Percentiles rank a stretch among this genome's conserved stretches.
These are phyloP conservation scores for Acanthiza pusilla DNA, from an alignment of 2,797 vertebrate species.

Conservation along the genomic window DNA sequence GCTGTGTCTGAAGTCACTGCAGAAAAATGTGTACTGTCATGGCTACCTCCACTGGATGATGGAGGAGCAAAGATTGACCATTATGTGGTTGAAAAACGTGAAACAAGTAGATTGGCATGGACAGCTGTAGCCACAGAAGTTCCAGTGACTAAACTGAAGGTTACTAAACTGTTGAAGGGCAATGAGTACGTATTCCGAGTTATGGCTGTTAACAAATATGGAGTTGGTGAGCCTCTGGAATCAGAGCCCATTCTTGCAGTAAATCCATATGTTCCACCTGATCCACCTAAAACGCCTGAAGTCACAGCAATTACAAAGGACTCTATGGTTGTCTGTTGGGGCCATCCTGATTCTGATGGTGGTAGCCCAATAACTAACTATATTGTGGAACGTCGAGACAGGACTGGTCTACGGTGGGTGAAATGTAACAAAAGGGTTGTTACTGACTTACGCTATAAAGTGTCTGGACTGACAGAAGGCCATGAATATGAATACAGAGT, in stretches of 20 bases:
- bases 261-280: slow-evolving; percentile 88
- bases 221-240: slow-evolving; percentile 90
- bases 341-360: slow-evolving; percentile 89
- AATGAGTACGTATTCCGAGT: slow-evolving; percentile 98
- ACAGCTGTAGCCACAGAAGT: slow-evolving; percentile 88
- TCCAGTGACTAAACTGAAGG: slow-evolving; percentile 85
- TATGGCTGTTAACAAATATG: slow-evolving; percentile 98
- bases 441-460: slow-evolving; percentile 92
- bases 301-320: slow-evolving; percentile 93
- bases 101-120: slow-evolving; percentile 97
- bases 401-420: slow-evolving; percentile 89
- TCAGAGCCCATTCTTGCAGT: slow-evolving; percentile 89
- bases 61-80: slow-evolving; percentile 93
- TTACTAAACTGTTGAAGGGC: slow-evolving; percentile 93
- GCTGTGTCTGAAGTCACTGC: slow-evolving; percentile 85
- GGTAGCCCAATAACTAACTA: slow-evolving; percentile 93
- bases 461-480: slow-evolving; percentile 84
- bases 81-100: slow-evolving; percentile 94
- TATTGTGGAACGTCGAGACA: slow-evolving; percentile 91
- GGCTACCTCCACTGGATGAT: slow-evolving; percentile 90
- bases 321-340: slow-evolving; percentile 96
- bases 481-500: slow-evolving; percentile 97
- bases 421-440: slow-evolving; percentile 93
- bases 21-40: slow-evolving; percentile 90
- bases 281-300: slow-evolving; percentile 89